Conservation (phyloP, 2,113 vertebrate genomes). For the Stegostoma tigrinum region DNA sequence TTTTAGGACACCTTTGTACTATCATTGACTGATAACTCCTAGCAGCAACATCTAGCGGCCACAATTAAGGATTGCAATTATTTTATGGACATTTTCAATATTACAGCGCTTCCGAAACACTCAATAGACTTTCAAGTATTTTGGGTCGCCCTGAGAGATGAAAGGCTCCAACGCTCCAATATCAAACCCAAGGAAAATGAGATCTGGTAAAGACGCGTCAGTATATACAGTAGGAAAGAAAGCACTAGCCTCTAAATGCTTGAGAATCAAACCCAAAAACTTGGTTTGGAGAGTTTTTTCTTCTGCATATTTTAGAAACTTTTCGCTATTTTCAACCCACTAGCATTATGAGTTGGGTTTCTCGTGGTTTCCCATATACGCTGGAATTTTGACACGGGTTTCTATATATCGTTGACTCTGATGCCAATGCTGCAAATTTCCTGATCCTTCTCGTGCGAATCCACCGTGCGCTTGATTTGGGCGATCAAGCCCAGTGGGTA, state of each 20-base stretch:
- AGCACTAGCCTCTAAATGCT: not conserved
- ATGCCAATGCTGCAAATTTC: not conserved
- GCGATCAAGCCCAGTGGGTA: not conserved
- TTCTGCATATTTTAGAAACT: not conserved
- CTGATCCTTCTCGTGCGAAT: not conserved
- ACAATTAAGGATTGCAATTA: not conserved
- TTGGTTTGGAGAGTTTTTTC: not conserved
- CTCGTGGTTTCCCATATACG: not conserved
- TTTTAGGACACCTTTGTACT: not conserved
- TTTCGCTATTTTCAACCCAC: not conserved
- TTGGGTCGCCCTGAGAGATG: no score
- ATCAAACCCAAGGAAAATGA: not conserved
- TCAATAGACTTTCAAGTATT: not conserved
- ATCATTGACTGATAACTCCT: not conserved
- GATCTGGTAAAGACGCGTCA: no score
- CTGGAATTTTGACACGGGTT: not conserved
- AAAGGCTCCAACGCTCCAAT: not conserved
- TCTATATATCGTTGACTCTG: no score
- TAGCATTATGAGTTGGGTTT: not conserved
- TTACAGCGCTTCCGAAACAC: not conserved
- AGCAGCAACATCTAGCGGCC: conserved; percentile 19
- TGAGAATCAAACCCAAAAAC: not conserved
- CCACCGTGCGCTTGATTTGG: not conserved
- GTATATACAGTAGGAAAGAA: not conserved
- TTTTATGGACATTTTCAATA: not conserved